Evolutionary conservation across 2,888 invertebrate genomes (phyloP).

Genomic region (Tenthredo livida): DNA sequence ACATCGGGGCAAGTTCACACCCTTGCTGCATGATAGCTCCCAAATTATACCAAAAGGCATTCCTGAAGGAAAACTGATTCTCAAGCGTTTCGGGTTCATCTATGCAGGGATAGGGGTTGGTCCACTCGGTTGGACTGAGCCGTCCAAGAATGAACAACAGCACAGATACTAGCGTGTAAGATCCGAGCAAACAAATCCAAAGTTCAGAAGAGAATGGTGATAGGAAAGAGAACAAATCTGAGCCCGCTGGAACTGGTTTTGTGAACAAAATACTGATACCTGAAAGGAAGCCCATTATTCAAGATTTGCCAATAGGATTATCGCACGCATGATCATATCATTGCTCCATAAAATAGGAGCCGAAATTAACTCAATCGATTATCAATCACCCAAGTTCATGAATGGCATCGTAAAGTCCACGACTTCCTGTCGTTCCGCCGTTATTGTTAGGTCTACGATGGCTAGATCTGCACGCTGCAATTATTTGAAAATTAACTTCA

Average conservation of each 20-base stretch:
- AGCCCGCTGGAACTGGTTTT: slow-evolving; percentile 91
- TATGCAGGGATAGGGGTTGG: slow-evolving; percentile 92
- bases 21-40: slow-evolving; percentile 93
- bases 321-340: not conserved
- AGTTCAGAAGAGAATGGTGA: slow-evolving; percentile 93
- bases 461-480: slow-evolving; percentile 95
- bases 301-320: no score
- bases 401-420: slow-evolving; percentile 92
- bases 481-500: not conserved
- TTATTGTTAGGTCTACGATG: slow-evolving; percentile 98
- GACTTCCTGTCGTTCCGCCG: slow-evolving; percentile 94
- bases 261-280: slow-evolving; percentile 92
- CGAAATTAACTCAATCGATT: not conserved
- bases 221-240: slow-evolving; percentile 94
- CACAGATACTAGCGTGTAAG: slow-evolving; percentile 89
- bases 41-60: slow-evolving; percentile 94
- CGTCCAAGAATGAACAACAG: slow-evolving; percentile 90
- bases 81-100: slow-evolving; percentile 91
- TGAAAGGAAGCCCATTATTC: not conserved
- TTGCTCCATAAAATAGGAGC: slow-evolving; percentile 54
- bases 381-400: slow-evolving; percentile 90
- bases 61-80: slow-evolving; percentile 90
- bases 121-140: slow-evolving; percentile 92
- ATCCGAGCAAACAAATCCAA: slow-evolving; percentile 91
- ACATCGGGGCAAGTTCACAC: slow-evolving; percentile 93